Base-by-base conservation (phyloP, 2,888 invertebrate species). In the Pyrgus malvae region DNA sequence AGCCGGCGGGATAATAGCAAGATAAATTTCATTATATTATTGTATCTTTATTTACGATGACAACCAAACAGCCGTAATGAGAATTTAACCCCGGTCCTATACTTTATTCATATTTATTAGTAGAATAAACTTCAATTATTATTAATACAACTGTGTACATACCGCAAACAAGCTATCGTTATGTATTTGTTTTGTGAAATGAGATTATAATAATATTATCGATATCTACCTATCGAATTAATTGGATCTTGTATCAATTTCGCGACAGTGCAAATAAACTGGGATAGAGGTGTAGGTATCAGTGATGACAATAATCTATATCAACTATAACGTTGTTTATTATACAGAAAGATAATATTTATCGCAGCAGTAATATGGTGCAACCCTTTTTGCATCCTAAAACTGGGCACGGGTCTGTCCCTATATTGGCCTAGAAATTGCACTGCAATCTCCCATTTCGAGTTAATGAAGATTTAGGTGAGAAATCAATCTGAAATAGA, bases 181-280 rank as follows among this genome's bases (percentile, higher is more conserved):
- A 17, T 14, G 1, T 12, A 29, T 48, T 45, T 9, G 12, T 49
- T 48, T 44, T 31, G 44, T 58, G 31, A 56, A 56, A 58, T 49
- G 48, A 55, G 45, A 31, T 55, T 45, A 21, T 31, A n/a, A n/a
- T n/a, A n/a, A n/a, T n/a, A n/a, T n/a, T n/a, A n/a, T n/a, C n/a
- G n/a, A n/a, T n/a, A n/a, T 9, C 19, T 17, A 25, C 27, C 35
- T 40, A 38, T 58, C 53, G 55, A 56, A 53, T 53, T 53, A 58
- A 46, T 48, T 53, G 31, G 11, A 48, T 40, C 23, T 11, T 23
- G 38, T 38, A 21, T 17, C 5, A 4, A 11, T 11, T 38, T 1
- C 2, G 21, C 19, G 2, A 7, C n/a, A 9, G n/a, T 8, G 7
- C 27, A 2, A 27, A 27, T 27, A 27, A 9, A 5, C n/a, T n/a